Evolutionary conservation across 2,113 vertebrate species (phyloP).

Genomic region (Tiliqua scincoides): DNA sequence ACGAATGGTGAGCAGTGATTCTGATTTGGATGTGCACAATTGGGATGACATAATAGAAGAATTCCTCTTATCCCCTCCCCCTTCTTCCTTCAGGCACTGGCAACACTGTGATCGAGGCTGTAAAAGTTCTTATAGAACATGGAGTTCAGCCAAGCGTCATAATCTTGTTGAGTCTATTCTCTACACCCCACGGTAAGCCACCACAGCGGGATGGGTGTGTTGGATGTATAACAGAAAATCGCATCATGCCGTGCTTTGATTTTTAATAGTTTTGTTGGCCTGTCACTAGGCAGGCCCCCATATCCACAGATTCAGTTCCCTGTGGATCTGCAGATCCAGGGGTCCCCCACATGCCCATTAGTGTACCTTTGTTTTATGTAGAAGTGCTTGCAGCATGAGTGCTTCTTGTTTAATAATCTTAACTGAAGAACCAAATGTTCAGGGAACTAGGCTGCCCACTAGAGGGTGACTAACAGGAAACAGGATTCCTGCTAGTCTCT

Average conservation of each 20-base stretch:
- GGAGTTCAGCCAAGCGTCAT: constrained; percentile 91
- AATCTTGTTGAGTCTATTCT: constrained; percentile 95
- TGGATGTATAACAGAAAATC: too few relatives aligned
- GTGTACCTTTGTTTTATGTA: too few relatives aligned
- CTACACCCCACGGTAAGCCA: constrained; percentile 91
- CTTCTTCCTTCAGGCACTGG: constrained; percentile 82
- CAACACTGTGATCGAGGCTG: constrained; percentile 95
- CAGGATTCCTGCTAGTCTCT: too few relatives aligned
- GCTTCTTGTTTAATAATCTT: too few relatives aligned
- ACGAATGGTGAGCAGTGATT: not conserved
- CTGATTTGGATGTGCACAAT: fast-evolving
- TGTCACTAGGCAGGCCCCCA: not conserved
- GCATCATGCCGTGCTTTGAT: not conserved
- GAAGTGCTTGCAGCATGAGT: too few relatives aligned
- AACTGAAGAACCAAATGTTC: too few relatives aligned
- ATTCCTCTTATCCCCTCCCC: fast-evolving
- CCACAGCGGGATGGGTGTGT: too few relatives aligned
- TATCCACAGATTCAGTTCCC: too few relatives aligned
- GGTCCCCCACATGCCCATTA: too few relatives aligned
- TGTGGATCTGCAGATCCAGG: too few relatives aligned
- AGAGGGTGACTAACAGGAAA: too few relatives aligned
- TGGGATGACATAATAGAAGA: fast-evolving
- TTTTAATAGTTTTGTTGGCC: not conserved
- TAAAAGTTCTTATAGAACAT: constrained; percentile 93
- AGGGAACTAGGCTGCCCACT: too few relatives aligned